Conservation (phyloP, 2,797 vertebrate genomes). For the Tamandua tetradactyla region DNA sequence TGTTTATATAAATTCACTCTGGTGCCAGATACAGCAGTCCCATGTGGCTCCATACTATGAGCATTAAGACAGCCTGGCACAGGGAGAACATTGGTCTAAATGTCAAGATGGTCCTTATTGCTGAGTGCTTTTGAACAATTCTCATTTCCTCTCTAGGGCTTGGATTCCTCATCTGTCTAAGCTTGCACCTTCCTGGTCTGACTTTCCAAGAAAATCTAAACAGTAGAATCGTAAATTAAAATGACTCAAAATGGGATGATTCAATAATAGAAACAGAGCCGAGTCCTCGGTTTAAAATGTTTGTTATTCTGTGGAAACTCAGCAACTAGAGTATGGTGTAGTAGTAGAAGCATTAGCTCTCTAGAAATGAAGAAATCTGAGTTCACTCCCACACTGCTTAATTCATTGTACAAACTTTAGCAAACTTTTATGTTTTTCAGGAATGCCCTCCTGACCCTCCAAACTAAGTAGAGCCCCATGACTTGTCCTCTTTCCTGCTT, state of each 20-base stretch:
- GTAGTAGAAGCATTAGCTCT: background rate
- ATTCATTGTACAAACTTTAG: background rate
- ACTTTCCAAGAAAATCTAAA: constrained; percentile 50
- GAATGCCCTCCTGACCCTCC: background rate
- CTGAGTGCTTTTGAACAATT: background rate
- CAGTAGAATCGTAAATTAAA: background rate
- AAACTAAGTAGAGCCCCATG: background rate
- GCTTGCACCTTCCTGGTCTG: background rate
- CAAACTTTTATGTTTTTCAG: background rate
- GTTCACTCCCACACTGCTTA: background rate
- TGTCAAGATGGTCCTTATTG: background rate
- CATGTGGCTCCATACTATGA: background rate
- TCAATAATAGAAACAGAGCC: constrained; percentile 22
- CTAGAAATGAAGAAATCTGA: background rate
- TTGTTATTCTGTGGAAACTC: constrained; percentile 2
- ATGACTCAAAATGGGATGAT: background rate
- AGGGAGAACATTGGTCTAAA: background rate
- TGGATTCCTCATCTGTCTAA: background rate
- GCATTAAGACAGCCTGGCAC: accelerated
- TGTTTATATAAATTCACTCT: background rate
- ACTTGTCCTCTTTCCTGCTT: background rate
- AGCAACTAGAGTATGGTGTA: background rate
- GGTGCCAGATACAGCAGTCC: background rate
- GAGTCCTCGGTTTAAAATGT: constrained; percentile 20
- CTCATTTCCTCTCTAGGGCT: background rate